These are phyloP conservation scores for Ypsolopha scabrella DNA, from an alignment of 2,888 invertebrate genomes.

Conservation along the genomic window DNA sequence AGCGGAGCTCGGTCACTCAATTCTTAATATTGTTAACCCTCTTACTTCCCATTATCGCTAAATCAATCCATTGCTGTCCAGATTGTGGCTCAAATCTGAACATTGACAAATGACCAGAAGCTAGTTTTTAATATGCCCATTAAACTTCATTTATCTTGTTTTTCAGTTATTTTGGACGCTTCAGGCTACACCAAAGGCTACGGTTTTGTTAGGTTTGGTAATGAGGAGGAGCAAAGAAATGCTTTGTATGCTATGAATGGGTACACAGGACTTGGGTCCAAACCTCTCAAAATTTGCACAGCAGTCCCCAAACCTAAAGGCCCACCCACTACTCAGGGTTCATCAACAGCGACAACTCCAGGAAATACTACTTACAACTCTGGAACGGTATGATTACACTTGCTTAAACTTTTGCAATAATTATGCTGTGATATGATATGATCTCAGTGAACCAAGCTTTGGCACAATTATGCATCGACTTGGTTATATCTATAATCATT, in stretches of 20 bases:
- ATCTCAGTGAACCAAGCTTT: too few relatives aligned
- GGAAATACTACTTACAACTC: neutral
- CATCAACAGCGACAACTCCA: slow-evolving; percentile 26
- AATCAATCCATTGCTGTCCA: too few relatives aligned
- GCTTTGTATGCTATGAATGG: slow-evolving; percentile 95
- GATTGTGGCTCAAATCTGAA: too few relatives aligned
- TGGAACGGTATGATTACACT: slow-evolving; percentile 31
- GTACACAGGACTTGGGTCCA: slow-evolving; percentile 87
- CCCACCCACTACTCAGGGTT: slow-evolving; percentile 30
- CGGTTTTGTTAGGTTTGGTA: slow-evolving; percentile 95
- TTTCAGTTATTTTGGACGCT: slow-evolving; percentile 87
- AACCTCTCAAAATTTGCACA: slow-evolving; percentile 91
- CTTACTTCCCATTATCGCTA: too few relatives aligned
- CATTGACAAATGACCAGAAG: too few relatives aligned
- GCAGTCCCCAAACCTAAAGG: slow-evolving; percentile 90
- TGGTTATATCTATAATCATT: too few relatives aligned
- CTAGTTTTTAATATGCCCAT: too few relatives aligned
- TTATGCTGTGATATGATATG: too few relatives aligned
- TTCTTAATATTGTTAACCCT: neutral
- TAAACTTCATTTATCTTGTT: neutral
- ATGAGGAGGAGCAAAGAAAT: slow-evolving; percentile 93
- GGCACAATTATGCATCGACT: too few relatives aligned
- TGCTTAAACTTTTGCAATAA: neutral
- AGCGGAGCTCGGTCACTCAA: too few relatives aligned
- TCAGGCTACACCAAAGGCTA: slow-evolving; percentile 95